Base-by-base conservation (phyloP, 1,140 invertebrate species). In the Pentalonia nigronervosa region DNA sequence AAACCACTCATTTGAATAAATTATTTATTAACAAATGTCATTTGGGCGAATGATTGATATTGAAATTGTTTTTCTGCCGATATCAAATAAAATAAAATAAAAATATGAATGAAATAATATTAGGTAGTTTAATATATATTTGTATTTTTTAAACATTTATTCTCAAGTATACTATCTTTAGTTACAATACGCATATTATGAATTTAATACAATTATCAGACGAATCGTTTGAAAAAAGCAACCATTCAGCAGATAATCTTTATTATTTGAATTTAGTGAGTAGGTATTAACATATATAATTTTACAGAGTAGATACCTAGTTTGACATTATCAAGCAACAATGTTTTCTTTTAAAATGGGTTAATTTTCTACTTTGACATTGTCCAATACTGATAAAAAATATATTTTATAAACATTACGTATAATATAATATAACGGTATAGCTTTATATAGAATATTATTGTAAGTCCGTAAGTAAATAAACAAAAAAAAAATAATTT, bases 1-100 rank as follows among this genome's bases (percentile, higher is more conserved):
- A 76, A n/a, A 76, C 14, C 60, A 76, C n/a, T 76, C 60, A 76
- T 76, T 76, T 76, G 60, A 76, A 76, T 76, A 76, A 76, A 76
- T 76, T 76, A 76, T 76, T 17, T 17, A 76, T 76, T 76, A 34
- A 76, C 60, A 76, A 76, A 30, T 76, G 60, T 76, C 60, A 76
- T 76, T 76, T 76, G 3, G 14, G 60, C 30, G 60, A 76, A 14
- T 76, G 60, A 76, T 76, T 76, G n/a, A n/a, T n/a, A 76, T 76
- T 76, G n/a, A 76, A 14, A 14, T 17, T 17, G 17, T 76, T n/a
- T 76, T 76, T 34, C 14, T 2, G n/a, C 30, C 14, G n/a, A 76
- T 76, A 76, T 76, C 14, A 67, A 76, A 76, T 76, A 34, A n/a
- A 76, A 76, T 34, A 76, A 17, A n/a, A 76, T 17, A 76, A 17